Conservation (phyloP, 2,797 vertebrate species). For the Varecia variegata region DNA sequence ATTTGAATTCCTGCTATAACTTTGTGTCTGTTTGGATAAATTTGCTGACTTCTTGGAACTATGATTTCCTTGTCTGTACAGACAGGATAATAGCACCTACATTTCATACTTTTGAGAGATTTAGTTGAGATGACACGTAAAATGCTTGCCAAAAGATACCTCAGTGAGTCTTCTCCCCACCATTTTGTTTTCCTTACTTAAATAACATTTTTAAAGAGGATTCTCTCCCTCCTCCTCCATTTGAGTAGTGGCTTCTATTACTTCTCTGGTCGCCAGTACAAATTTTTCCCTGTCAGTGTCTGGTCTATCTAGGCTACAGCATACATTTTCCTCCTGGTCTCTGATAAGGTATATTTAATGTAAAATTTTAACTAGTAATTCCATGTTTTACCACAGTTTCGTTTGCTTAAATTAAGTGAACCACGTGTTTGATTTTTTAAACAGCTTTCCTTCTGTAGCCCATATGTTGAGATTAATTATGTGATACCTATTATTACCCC, state of each 20-base stretch:
- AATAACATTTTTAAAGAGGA: not conserved
- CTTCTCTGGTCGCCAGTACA: not conserved
- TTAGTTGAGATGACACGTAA: not conserved
- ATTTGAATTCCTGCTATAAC: not conserved
- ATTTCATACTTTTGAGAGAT: constrained; percentile 1
- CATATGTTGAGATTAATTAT: not conserved
- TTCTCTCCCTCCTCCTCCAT: fast-evolving
- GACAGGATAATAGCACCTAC: not conserved
- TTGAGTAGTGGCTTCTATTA: not conserved
- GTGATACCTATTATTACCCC: not conserved
- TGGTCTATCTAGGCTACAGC: not conserved
- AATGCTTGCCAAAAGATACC: not conserved
- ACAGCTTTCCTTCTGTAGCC: not conserved
- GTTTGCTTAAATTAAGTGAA: not conserved
- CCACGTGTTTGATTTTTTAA: not conserved
- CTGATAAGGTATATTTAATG: not conserved
- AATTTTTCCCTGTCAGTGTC: fast-evolving
- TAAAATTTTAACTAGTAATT: not conserved
- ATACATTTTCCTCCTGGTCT: not conserved
- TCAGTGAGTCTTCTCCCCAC: not conserved
- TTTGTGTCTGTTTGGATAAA: not conserved
- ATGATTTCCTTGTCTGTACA: not conserved
- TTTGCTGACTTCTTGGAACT: not conserved
- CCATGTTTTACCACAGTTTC: not conserved
- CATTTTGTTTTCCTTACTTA: not conserved